These are phyloP conservation scores for Perdita meconis DNA, from an alignment of 2,888 invertebrate genomes.

Conservation along the genomic window DNA sequence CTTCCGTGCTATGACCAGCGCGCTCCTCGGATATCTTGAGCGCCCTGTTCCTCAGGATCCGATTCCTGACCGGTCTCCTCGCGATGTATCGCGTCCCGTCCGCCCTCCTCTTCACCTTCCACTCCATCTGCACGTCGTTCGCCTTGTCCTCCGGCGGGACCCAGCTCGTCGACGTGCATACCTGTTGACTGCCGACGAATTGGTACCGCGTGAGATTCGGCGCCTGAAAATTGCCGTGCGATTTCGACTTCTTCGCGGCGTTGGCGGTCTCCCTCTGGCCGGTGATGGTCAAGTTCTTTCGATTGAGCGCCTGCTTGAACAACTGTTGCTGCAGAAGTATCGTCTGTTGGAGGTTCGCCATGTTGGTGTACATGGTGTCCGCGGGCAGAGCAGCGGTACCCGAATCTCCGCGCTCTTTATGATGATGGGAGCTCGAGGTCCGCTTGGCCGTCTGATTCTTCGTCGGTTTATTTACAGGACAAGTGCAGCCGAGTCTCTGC, in stretches of 20 bases:
- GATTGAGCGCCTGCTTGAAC: slow-evolving; percentile 85
- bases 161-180: slow-evolving; percentile 78
- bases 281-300: slow-evolving; percentile 77
- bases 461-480: slow-evolving; percentile 63
- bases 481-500: slow-evolving; percentile 68
- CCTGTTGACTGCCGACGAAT: slow-evolving; percentile 86
- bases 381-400: slow-evolving; percentile 80
- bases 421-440: slow-evolving; percentile 54
- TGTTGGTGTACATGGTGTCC: slow-evolving; percentile 90
- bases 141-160: slow-evolving; percentile 75
- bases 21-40: slow-evolving; percentile 88
- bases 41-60: slow-evolving; percentile 88
- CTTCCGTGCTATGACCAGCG: slow-evolving; percentile 89
- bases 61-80: slow-evolving; percentile 88
- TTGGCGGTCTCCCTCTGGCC: slow-evolving; percentile 58
- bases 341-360: slow-evolving; percentile 89
- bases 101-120: slow-evolving; percentile 91
- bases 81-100: slow-evolving; percentile 92
- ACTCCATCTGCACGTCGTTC: slow-evolving; percentile 86
- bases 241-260: slow-evolving; percentile 74
- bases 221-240: slow-evolving; percentile 85
- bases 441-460: slow-evolving; percentile 65
- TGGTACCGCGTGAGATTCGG: slow-evolving; percentile 87
- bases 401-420: slow-evolving; percentile 60
- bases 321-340: slow-evolving; percentile 89